These are phyloP conservation scores for Pheucticus melanocephalus DNA, from an alignment of 2,113 vertebrate genomes.

Conservation along the genomic window DNA sequence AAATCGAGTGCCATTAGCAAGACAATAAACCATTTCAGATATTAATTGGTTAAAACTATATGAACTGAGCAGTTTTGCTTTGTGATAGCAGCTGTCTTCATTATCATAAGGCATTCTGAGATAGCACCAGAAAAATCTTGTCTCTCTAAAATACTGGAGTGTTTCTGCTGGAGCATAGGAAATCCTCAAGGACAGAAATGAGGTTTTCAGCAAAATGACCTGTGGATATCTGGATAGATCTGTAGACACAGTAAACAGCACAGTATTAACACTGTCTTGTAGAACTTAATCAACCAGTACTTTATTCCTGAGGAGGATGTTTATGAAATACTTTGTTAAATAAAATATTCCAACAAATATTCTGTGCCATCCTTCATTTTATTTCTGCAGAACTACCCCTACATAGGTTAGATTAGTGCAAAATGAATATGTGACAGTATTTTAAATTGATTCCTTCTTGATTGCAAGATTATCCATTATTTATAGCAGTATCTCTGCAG, in stretches of 20 bases:
- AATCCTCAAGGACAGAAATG: neutral
- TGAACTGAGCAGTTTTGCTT: neutral
- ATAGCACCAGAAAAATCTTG: neutral
- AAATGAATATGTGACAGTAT: neutral
- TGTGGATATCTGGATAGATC: neutral
- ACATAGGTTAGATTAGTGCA: neutral
- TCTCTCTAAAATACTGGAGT: neutral
- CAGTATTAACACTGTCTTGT: neutral
- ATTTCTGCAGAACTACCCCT: neutral
- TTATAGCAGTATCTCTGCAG: neutral
- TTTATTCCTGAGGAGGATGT: neutral
- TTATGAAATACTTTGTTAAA: neutral
- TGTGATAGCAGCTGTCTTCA: neutral
- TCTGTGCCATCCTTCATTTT: neutral
- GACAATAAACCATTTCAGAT: neutral
- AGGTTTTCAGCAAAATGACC: neutral
- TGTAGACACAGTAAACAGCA: neutral
- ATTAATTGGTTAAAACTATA: neutral
- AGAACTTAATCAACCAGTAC: neutral
- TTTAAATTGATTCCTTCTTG: neutral
- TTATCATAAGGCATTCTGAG: neutral
- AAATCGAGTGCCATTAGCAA: neutral
- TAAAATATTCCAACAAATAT: neutral
- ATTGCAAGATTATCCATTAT: neutral
- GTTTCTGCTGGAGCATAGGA: neutral